Evolutionary conservation across 1,140 invertebrate species (phyloP).

Genomic region (Brachionus rotundiformis): DNA sequence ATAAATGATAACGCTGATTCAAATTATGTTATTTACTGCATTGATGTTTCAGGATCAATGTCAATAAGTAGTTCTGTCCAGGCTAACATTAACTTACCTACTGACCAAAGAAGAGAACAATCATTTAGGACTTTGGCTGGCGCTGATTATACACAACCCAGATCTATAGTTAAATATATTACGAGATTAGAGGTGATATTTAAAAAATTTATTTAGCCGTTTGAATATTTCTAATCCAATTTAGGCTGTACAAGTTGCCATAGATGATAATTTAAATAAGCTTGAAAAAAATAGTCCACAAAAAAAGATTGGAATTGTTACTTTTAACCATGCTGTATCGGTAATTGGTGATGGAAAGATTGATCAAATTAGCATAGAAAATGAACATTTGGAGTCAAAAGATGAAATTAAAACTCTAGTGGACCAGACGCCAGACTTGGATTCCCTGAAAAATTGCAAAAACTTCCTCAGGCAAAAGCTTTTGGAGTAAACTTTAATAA

Average conservation of each 20-base stretch:
- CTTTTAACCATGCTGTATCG: conserved; percentile 60
- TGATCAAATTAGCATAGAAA: neutral
- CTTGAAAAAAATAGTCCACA: conserved; percentile 58
- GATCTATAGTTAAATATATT: conserved; percentile 56
- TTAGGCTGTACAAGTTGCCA: conserved; percentile 61
- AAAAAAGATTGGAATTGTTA: conserved; percentile 58
- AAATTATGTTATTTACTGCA: conserved; percentile 59
- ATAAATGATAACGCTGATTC: conserved; percentile 56
- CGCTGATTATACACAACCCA: conserved; percentile 54
- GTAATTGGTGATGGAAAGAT: neutral
- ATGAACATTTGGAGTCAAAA: conserved; percentile 54
- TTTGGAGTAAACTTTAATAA: neutral
- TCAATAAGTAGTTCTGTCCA: conserved; percentile 59
- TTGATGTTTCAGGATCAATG: conserved; percentile 63
- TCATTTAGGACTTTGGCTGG: conserved; percentile 39
- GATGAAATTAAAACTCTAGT: conserved; percentile 55
- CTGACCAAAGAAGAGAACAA: conserved; percentile 57
- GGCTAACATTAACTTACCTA: conserved; percentile 56
- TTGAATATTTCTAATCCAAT: conserved; percentile 60
- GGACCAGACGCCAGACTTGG: conserved; percentile 57
- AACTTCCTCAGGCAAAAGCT: neutral
- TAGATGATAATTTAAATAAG: conserved; percentile 60
- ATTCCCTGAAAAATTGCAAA: conserved; percentile 55
- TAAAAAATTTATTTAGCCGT: conserved; percentile 53
- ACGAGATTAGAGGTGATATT: conserved; percentile 55